These are phyloP conservation scores for Caenorhabditis brenneri DNA, from an alignment of 1,140 invertebrate genomes.

Conservation along the genomic window DNA sequence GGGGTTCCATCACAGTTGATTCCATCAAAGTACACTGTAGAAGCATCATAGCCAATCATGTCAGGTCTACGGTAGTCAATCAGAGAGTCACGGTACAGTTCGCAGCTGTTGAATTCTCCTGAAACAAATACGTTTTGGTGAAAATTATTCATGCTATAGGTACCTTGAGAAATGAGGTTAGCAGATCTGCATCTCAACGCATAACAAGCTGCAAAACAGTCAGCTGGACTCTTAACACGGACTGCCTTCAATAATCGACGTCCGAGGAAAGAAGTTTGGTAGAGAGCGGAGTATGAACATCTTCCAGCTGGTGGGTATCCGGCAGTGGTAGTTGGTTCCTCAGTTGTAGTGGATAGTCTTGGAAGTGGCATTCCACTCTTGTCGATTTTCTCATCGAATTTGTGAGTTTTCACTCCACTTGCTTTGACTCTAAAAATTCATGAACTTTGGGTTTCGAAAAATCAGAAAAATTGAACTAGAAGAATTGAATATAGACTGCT, in stretches of 20 bases:
- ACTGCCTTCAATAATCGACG: constrained; percentile 60
- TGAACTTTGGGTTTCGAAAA: no score
- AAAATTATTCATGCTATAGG: neutral
- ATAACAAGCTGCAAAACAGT: constrained; percentile 68
- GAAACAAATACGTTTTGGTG: neutral
- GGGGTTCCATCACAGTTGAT: constrained; percentile 61
- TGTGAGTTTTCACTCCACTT: constrained; percentile 47
- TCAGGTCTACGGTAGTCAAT: constrained; percentile 67
- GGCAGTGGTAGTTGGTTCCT: neutral
- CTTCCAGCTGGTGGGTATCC: constrained; percentile 64
- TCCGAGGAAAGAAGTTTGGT: constrained; percentile 68
- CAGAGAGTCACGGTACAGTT: constrained; percentile 67
- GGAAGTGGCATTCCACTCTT: constrained; percentile 24
- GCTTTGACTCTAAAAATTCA: neutral
- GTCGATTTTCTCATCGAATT: constrained; percentile 45
- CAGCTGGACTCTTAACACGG: constrained; percentile 59
- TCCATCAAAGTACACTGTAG: constrained; percentile 69
- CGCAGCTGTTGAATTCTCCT: constrained; percentile 62
- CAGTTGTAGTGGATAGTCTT: constrained; percentile 29
- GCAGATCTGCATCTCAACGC: constrained; percentile 65
- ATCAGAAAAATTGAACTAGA: no score
- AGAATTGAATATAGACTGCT: no score
- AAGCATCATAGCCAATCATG: constrained; percentile 62
- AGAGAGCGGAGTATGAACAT: constrained; percentile 63
- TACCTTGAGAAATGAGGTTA: constrained; percentile 64